Evolutionary conservation across 2,888 invertebrate genomes (phyloP).

Genomic region (Drosophila siamana): DNA sequence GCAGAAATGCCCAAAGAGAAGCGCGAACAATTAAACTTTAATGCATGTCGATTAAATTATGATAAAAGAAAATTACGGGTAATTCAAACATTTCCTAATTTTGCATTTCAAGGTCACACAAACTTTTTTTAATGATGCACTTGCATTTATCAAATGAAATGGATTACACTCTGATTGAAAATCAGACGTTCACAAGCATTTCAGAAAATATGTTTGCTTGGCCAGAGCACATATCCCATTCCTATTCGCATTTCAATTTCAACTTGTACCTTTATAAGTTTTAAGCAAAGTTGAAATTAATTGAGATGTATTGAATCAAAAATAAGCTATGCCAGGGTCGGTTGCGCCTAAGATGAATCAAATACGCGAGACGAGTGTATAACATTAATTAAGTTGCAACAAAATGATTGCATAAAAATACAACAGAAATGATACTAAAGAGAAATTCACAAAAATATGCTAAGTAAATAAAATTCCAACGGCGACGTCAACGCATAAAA

Average conservation of each 20-base stretch:
- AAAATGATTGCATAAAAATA: slow-evolving; percentile 34
- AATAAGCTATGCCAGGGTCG: slow-evolving; percentile 5
- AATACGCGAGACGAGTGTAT: slow-evolving; percentile 3
- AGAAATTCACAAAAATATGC: slow-evolving; percentile 44
- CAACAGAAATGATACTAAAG: slow-evolving; percentile 15
- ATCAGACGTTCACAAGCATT: slow-evolving; percentile 5
- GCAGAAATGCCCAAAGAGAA: slow-evolving; percentile 25
- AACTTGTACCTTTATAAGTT: slow-evolving; percentile 8
- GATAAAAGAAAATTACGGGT: no score
- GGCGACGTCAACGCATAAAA: slow-evolving; percentile 59
- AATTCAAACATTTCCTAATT: no score
- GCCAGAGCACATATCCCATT: slow-evolving; percentile 4
- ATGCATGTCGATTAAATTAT: no score
- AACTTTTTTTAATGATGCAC: neutral
- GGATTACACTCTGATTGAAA: slow-evolving; percentile 1
- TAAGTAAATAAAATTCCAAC: slow-evolving; percentile 53
- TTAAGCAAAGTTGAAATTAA: slow-evolving; percentile 13
- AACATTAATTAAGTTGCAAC: slow-evolving; percentile 44
- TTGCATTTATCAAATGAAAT: neutral
- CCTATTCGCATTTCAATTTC: slow-evolving; percentile 12
- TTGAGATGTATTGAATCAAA: neutral
- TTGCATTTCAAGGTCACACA: neutral
- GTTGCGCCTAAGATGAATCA: slow-evolving; percentile 2
- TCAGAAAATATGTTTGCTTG: neutral
- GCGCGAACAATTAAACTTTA: no score